These are phyloP conservation scores for Pelusios castaneus DNA, from an alignment of 2,113 vertebrate species.

Conservation along the genomic window DNA sequence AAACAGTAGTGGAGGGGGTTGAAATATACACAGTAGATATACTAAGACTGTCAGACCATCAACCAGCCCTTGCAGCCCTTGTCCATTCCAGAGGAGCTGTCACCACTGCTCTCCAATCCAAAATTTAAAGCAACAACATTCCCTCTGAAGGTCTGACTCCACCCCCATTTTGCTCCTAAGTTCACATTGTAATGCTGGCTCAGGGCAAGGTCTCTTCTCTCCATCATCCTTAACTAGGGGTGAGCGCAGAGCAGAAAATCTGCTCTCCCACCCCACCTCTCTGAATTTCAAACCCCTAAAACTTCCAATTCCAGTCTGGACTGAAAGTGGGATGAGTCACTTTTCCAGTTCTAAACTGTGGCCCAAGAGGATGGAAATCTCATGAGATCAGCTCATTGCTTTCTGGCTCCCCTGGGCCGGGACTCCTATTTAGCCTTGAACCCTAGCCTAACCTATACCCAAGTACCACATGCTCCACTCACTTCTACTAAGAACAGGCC, in stretches of 20 bases:
- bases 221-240: neutral
- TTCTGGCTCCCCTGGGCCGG: neutral
- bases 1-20: neutral
- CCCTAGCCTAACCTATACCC: neutral
- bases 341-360: neutral
- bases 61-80: slow-evolving; percentile 22
- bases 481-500: neutral
- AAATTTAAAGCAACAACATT: accelerated
- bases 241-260: neutral
- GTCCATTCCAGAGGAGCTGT: neutral
- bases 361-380: neutral
- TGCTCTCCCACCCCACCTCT: neutral
- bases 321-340: neutral
- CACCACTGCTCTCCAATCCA: neutral
- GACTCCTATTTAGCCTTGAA: neutral
- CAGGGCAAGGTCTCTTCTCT: neutral
- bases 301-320: neutral
- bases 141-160: slow-evolving; percentile 10
- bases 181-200: neutral
- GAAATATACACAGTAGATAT: neutral
- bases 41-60: neutral
- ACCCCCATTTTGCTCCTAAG: neutral
- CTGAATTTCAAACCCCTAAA: neutral
- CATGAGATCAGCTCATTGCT: neutral
- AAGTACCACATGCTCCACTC: neutral